phyloP scores from a whole-genome alignment of 23 tunicate species.

The Halocynthia aurantium region DNA sequence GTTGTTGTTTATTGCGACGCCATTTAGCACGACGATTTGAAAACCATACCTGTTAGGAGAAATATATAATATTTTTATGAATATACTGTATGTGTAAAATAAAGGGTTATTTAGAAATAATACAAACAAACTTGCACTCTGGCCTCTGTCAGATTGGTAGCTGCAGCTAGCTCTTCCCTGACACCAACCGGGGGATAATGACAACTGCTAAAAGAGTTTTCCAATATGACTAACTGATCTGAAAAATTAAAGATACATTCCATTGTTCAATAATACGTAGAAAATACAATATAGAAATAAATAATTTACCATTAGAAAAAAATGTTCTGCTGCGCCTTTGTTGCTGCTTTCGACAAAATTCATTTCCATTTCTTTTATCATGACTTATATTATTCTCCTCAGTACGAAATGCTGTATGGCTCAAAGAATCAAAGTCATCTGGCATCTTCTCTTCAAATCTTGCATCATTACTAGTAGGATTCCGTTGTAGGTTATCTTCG shows the following conservation, averaged over 20 bases:
- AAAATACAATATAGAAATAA: no score
- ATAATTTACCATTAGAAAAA: no score
- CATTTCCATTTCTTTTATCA: no score
- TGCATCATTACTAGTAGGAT: no score
- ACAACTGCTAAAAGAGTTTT: constrained; percentile 49
- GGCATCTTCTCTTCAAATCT: no score
- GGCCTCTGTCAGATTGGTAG: constrained; percentile 84
- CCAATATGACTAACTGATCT: constrained; percentile 68
- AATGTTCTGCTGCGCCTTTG: no score
- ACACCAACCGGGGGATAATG: constrained; percentile 94
- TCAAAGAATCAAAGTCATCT: no score
- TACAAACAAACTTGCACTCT: constrained; percentile 58
- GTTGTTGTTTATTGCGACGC: constrained; percentile 19
- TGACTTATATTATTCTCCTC: no score
- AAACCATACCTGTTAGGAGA: constrained; percentile 77
- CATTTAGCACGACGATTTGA: constrained; percentile 92
- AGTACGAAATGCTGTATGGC: no score
- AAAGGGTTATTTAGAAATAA: not conserved
- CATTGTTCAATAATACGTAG: no score
- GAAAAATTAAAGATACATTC: not conserved
- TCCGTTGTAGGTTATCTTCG: no score
- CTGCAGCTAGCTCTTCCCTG: constrained; percentile 68
- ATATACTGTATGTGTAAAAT: not conserved
- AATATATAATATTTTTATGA: constrained; percentile 1
- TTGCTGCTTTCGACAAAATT: no score